Evolutionary conservation across 2,113 vertebrate species (phyloP), one percentile per base, ranked within the genome.

Genomic region (Albula goreensis): DNA sequence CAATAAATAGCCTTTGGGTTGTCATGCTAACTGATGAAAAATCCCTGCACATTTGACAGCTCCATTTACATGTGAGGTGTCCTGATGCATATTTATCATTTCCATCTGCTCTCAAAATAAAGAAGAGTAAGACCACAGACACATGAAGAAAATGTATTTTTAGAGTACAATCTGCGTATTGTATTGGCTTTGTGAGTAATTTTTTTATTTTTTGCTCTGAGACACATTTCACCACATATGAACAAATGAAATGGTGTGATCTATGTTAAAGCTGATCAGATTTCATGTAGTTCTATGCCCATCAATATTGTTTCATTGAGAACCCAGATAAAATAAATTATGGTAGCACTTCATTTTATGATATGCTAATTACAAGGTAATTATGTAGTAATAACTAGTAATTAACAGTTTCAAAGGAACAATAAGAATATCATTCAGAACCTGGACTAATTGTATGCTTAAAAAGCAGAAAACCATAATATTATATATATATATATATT

Each of bases 51-150:
- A 70, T 89, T 84, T 83, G 86, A 93, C 83, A 90, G 86, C 87
- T 87, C 87, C 85, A 89, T 91, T 92, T 91, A 82, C 85, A 93
- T 83, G 89, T 80, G 66, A 90, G 85, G 81, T 85, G 77, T 63
- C 83, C 83, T 83, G 51, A 87, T 93, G 88, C 89, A 93, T 94
- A 93, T 94, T 91, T 89, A 94, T 92, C 86, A 89, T 86, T 88
- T 89, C 89, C 89, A 90, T 93, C 91, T 93, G 91, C 25, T 88
- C 60, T 19, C 17, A 85, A 83, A 60, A 48, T 49, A 79, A 86
- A 74, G 81, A 86, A 90, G 83, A 78, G 83, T 85, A 74, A 89
- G 90, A 88, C 88, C 82, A 89, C 90, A 83, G 87, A 93, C 91
- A 88, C 86, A 90, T 88, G 25, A 88, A 90, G 86, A 56, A 57